A percentile compares a stretch with the other conserved stretches of the same genome.
phyloP scores from a whole-genome alignment of 1,140 invertebrate species.

The Aphelenchoides besseyi region DNA sequence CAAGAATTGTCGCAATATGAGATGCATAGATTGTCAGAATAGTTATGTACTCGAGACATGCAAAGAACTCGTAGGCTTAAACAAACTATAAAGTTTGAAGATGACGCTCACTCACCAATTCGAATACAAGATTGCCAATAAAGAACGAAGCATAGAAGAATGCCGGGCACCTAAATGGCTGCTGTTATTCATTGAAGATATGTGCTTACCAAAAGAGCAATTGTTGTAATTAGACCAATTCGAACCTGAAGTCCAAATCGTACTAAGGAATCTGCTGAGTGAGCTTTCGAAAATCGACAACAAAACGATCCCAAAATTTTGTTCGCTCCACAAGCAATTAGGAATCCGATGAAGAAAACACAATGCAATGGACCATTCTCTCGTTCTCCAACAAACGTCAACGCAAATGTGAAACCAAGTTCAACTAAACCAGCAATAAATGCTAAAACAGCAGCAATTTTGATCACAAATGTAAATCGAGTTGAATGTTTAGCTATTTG shows the following conservation, averaged over 20 bases:
- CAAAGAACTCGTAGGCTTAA: conserved; percentile 35
- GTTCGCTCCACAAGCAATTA: conserved; percentile 15
- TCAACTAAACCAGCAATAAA: conserved; percentile 28
- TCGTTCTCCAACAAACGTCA: conserved; percentile 40
- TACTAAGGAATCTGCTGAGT: neutral
- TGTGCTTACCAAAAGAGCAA: neutral
- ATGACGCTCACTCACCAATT: conserved; percentile 16
- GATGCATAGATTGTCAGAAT: conserved; percentile 26
- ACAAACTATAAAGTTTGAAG: conserved; percentile 23
- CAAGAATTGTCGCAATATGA: conserved; percentile 22
- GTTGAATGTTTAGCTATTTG: neutral
- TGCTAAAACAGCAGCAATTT: neutral
- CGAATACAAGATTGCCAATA: conserved; percentile 30
- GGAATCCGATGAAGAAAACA: conserved; percentile 33
- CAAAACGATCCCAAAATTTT: neutral
- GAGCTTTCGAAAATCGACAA: conserved; percentile 9
- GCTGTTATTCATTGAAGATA: too few relatives aligned
- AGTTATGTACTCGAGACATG: conserved; percentile 26
- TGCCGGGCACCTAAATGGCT: neutral
- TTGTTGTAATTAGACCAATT: neutral
- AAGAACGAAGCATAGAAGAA: conserved; percentile 27
- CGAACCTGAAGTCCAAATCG: neutral
- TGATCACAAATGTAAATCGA: conserved; percentile 18
- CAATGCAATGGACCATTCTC: conserved; percentile 36
- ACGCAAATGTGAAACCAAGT: conserved; percentile 25